phyloP scores from a whole-genome alignment of 2,888 invertebrate genomes.

The Mellilla xanthometata region DNA sequence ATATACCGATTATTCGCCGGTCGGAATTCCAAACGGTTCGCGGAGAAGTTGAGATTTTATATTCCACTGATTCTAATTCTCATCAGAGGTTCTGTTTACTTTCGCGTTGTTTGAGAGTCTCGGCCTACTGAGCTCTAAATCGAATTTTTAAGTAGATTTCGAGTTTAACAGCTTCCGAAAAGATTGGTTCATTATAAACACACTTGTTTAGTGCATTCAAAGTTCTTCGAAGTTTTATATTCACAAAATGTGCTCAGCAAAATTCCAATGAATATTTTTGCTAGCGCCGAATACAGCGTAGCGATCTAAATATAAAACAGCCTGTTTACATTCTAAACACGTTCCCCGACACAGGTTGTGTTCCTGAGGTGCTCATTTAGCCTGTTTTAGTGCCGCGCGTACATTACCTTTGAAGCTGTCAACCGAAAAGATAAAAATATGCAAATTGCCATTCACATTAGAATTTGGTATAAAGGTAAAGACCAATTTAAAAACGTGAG shows the following conservation, averaged over 20 bases:
- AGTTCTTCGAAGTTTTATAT: neutral
- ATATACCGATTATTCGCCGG: conserved; percentile 51
- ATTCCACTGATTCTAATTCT: conserved; percentile 2
- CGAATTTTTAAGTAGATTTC: neutral
- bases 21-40: conserved; percentile 21
- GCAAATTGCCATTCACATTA: conserved; percentile 11
- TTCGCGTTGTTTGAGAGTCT: neutral
- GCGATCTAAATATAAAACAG: conserved; percentile 18
- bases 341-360: conserved; percentile 15
- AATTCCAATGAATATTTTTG: conserved; percentile 8
- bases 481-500: too few species aligned
- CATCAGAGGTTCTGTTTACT: neutral
- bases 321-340: conserved; percentile 17
- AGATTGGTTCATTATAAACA: too few species aligned
- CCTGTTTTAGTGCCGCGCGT: conserved; percentile 13
- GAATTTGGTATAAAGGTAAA: conserved; percentile 4
- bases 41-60: conserved; percentile 13
- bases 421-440: conserved; percentile 17
- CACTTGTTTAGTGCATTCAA: too few species aligned
- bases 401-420: conserved; percentile 17
- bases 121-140: neutral
- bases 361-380: conserved; percentile 22
- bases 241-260: conserved; percentile 1
- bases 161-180: too few species aligned
- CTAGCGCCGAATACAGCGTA: conserved; percentile 10